A percentile compares a stretch with the other conserved stretches of the same genome.
These are phyloP conservation scores for Planococcus citri DNA, from an alignment of 1,140 invertebrate genomes.

Conservation along the genomic window DNA sequence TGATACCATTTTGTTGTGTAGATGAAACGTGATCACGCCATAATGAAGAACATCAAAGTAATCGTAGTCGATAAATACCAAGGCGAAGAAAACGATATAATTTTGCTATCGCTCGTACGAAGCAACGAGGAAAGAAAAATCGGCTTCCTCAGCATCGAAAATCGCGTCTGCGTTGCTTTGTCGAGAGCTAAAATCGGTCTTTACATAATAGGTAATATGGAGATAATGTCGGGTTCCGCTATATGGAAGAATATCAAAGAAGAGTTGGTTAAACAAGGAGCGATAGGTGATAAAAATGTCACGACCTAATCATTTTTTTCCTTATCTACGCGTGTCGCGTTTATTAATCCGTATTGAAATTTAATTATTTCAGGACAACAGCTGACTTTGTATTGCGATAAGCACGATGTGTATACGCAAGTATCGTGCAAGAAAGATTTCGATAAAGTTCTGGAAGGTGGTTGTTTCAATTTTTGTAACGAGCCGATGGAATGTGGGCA, in stretches of 20 bases:
- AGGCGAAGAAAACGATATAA: constrained; percentile 74
- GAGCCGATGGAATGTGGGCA: constrained; percentile 39
- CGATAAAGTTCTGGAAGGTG: constrained; percentile 28
- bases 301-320: no score
- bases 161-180: no score
- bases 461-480: constrained; percentile 31
- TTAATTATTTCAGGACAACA: no score
- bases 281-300: constrained; percentile 36
- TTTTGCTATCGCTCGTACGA: constrained; percentile 68
- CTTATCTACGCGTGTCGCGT: no score
- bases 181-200: constrained; percentile 62
- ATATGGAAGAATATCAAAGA: constrained; percentile 41
- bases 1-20: not conserved
- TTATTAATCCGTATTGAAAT: no score
- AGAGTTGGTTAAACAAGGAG: constrained; percentile 35
- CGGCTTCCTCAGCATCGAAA: constrained; percentile 60
- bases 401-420: no score
- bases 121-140: constrained; percentile 53
- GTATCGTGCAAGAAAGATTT: no score
- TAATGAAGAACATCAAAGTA: constrained; percentile 39
- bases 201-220: constrained; percentile 52
- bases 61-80: constrained; percentile 70
- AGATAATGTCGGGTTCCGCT: constrained; percentile 35
- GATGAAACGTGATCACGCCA: constrained; percentile 22
- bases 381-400: no score